Evolutionary conservation across 2,888 invertebrate species (phyloP), one percentile per base, ranked within the genome.

Genomic region (Antheraea assamensis): DNA sequence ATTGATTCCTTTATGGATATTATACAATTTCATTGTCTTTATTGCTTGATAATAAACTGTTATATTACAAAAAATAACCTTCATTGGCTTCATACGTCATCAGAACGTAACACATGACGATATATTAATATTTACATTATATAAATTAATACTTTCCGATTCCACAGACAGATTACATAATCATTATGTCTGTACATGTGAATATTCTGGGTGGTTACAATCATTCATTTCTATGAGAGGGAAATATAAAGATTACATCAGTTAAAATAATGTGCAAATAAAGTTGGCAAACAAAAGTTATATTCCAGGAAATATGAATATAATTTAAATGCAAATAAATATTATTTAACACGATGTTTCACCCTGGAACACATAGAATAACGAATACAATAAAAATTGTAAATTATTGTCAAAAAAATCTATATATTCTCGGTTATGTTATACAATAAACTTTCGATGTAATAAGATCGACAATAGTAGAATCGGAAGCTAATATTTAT

Each of bases 1-100:
- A 85, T 83, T 81, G 80, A 83, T 78, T 80, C 82, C 79, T 83
- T 84, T 78, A 80, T 75, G 75, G 76, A 75, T 71, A 73, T 76
- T 77, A 78, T n/a, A 74, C 72, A 78, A 64, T 80, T 82, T 80
- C 78, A 78, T 80, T 78, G 78, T 78, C 76, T 79, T 75, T 80
- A 78, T 79, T 78, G 74, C 74, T 75, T 76, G 76, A 78, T 75
- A 74, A 72, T 70, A 70, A 70, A 42, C 55, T 55, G 64, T 49
- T 30, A 47, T 70, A 70, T 70, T 70, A 70, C 70, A 24, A 19
- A 58, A 58, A 73, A 70, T 17, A 58, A 58, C 61, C 61, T 64
- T 17, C 17, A 4, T 64, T 64, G 30, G 30, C 61, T 64, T 64
- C 17, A 64, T 64, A 64, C 30, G 27, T 64, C 61, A 27, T 30